Base-by-base conservation (phyloP, 1,140 invertebrate species). In the Drosophila micromelanica region DNA sequence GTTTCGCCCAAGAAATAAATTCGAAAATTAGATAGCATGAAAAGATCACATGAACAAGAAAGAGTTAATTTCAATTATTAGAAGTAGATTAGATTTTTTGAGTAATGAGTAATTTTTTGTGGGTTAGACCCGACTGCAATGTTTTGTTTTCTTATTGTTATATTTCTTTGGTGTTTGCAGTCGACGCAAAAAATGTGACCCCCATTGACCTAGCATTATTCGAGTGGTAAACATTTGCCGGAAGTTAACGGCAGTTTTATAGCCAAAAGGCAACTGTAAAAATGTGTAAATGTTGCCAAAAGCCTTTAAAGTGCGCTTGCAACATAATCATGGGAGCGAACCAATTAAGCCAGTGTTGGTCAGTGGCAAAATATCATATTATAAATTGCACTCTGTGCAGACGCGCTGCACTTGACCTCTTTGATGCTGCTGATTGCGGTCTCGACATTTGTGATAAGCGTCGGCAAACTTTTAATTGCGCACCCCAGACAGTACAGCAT, bases 391-490 rank as follows among this genome's bases (percentile, higher is more conserved):
- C 48, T 70, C 20, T 48, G 13, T 54, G 55, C 62, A 55, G 65
- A 78, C 78, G 17, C 17, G 51, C 15, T 46, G 71, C 75, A 78
- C 82, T 86, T 87, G 82, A 86, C 82, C 82, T 87, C 78, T 67
- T 68, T 73, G 78, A 69, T 67, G 73, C 64, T 8, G 11, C 9
- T 81, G 81, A 85, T 73, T 85, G 76, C 46, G 80, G 75, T 76
- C 65, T 59, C 75, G 75, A 82, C 78, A 87, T 76, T 85, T 78
- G 78, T 73, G 87, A 86, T 86, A 86, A 82, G 75, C 75, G 78
- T 78, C 71, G 77, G 67, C 75, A 75, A 87, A 87, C 75, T 86
- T 86, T 86, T 87, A 86, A 86, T 86, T 86, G 82, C 84, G 71
- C 57, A 40, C 32, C 54, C 32, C 59, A 62, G 38, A 17, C 20